A percentile compares a stretch with the other conserved stretches of the same genome.
phyloP scores from a whole-genome alignment of 2,113 vertebrate genomes.

The Cynoglossus semilaevis region DNA sequence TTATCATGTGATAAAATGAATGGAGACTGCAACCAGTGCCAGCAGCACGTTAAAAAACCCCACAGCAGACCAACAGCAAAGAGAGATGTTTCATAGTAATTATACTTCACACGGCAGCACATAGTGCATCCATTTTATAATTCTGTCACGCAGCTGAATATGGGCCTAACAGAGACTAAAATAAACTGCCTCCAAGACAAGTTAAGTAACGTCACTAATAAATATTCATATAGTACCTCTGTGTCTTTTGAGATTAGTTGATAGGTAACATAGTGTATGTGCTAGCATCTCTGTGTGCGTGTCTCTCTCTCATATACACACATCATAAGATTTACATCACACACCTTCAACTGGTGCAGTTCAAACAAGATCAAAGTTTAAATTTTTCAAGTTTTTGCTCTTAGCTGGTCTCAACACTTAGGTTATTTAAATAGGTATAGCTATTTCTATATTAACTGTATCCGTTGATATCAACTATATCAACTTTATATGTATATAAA shows the following conservation, averaged over 20 bases:
- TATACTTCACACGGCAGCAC: constrained; percentile 29
- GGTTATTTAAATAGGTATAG: no score
- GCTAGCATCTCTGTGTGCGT: not conserved
- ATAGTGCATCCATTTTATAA: constrained; percentile 36
- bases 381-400: no score
- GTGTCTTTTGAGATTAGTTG: constrained; percentile 49
- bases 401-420: no score
- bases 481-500: no score
- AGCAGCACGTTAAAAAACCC: not conserved
- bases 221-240: constrained; percentile 50
- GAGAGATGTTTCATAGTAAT: constrained; percentile 22
- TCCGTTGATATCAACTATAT: no score
- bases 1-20: not conserved
- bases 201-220: constrained; percentile 59
- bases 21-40: not conserved
- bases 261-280: constrained; percentile 39
- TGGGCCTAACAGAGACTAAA: constrained; percentile 52
- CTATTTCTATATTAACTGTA: no score
- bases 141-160: constrained; percentile 13
- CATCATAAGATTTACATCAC: no score
- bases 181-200: constrained; percentile 44
- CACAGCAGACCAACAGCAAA: not conserved
- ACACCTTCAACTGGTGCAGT: no score
- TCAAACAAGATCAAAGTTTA: no score
- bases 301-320: not conserved